These are phyloP conservation scores for Alces alces DNA, from an alignment of 2,113 vertebrate genomes.

Conservation along the genomic window DNA sequence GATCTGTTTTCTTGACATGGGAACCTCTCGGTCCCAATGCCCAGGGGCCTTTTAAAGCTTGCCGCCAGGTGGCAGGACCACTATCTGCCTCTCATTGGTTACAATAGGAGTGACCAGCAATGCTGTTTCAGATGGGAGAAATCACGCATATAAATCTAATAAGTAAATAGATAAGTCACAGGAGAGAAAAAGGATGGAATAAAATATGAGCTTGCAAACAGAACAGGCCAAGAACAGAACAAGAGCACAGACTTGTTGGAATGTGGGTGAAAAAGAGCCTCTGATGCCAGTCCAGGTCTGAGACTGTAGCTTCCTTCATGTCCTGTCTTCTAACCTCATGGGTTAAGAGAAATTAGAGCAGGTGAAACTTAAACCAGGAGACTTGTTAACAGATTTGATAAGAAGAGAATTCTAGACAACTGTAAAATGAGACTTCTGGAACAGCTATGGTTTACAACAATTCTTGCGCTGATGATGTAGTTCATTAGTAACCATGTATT, in stretches of 20 bases:
- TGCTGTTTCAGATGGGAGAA: neutral
- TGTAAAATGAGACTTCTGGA: neutral
- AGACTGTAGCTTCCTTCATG: neutral
- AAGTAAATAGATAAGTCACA: neutral
- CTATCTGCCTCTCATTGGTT: neutral
- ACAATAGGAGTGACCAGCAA: neutral
- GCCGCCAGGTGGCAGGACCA: neutral
- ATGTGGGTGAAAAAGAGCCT: neutral
- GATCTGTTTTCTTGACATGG: neutral
- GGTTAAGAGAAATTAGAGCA: slow-evolving; percentile 15
- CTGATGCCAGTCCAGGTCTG: neutral
- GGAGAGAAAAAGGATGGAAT: neutral
- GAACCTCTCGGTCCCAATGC: neutral
- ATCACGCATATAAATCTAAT: neutral
- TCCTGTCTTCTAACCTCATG: neutral
- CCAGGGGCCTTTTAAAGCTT: neutral
- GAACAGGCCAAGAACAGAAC: neutral
- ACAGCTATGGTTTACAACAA: neutral
- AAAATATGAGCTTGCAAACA: neutral
- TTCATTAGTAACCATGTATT: slow-evolving; percentile 5
- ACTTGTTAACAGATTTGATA: slow-evolving; percentile 17
- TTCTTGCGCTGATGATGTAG: neutral
- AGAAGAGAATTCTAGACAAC: neutral
- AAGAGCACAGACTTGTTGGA: neutral
- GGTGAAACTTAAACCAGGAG: neutral